Conservation (phyloP, 2,113 vertebrate genomes). For the Uria aalge region DNA sequence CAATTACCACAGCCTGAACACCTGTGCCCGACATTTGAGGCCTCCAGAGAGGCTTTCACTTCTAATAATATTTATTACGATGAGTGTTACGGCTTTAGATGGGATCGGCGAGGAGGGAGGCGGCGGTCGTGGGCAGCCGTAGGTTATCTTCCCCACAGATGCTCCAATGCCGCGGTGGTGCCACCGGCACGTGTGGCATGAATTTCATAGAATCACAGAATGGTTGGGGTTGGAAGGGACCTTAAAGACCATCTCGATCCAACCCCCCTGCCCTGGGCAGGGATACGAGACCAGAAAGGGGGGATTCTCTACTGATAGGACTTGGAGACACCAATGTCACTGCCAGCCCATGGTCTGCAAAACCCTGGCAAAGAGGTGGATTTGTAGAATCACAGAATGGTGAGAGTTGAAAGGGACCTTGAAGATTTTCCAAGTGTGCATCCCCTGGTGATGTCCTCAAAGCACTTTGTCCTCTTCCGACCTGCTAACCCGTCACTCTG, state of each 20-base stretch:
- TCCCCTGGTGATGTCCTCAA: neutral
- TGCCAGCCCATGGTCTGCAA: neutral
- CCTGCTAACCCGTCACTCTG: too few species aligned
- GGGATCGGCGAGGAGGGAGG: neutral
- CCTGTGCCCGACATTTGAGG: slow-evolving; percentile 48
- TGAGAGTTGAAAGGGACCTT: neutral
- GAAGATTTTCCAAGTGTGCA: neutral
- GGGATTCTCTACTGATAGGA: neutral
- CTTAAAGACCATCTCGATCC: neutral
- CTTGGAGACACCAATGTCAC: neutral
- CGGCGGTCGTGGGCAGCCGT: neutral
- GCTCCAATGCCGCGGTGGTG: neutral
- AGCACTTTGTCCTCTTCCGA: neutral
- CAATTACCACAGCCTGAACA: slow-evolving; percentile 61
- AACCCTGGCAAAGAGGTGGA: neutral
- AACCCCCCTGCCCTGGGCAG: neutral
- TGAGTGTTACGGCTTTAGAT: slow-evolving; percentile 35
- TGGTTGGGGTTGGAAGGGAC: neutral
- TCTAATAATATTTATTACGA: slow-evolving; percentile 65
- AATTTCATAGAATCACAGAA: neutral
- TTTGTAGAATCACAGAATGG: neutral
- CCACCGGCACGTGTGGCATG: rapidly evolving
- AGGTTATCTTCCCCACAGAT: neutral
- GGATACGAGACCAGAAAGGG: neutral
- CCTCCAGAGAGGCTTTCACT: slow-evolving; percentile 64